Base-by-base conservation (phyloP, 2,113 vertebrate genomes). In the Cairina moschata region DNA sequence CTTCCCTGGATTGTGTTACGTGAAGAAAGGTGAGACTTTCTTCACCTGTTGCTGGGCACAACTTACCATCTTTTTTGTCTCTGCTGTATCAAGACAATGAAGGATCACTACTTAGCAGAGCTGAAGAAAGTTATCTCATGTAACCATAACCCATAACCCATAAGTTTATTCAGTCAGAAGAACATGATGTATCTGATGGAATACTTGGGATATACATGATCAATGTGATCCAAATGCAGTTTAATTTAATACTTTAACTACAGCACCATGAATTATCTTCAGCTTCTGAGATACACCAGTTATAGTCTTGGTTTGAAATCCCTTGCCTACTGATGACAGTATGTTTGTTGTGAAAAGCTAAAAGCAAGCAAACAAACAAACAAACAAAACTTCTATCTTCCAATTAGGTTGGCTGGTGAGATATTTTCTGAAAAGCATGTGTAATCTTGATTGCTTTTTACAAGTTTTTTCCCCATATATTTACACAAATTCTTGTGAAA, bases 161-260 rank as follows among this genome's bases (percentile, higher is more conserved):
- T n/a, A n/a, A n/a, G 5, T 9, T 67, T 0, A 0, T 34, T 55
- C 17, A 58, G 13, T 31, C n/a, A 69, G 44, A 73, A 72, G 48
- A 75, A 36, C 3, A 2, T 23, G 48, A 63, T 16, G 6, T 9
- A 12, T 44, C n/a, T 11, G 52, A 42, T 25, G 26, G 21, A 23
- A 31, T 13, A 29, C 5, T 5, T 17, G 38, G 31, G 69, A 31
- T 40, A 21, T 7, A 12, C 10, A 38, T 44, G n/a, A 78, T 56
- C 66, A 46, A 40, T 46, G 46, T 74, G 17, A 55, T 67, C 22
- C 22, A 52, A 32, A 29, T 20, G 20, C 29, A 86, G 1, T 20
- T 83, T 46, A 2, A n/a, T 46, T 74, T 71, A 46, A 34, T 38
- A 46, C 21, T 52, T 17, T 4, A 82, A 34, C 17, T 48, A 26